These are phyloP conservation scores for Nothura maculosa DNA, from an alignment of 2,797 vertebrate genomes.

Conservation along the genomic window DNA sequence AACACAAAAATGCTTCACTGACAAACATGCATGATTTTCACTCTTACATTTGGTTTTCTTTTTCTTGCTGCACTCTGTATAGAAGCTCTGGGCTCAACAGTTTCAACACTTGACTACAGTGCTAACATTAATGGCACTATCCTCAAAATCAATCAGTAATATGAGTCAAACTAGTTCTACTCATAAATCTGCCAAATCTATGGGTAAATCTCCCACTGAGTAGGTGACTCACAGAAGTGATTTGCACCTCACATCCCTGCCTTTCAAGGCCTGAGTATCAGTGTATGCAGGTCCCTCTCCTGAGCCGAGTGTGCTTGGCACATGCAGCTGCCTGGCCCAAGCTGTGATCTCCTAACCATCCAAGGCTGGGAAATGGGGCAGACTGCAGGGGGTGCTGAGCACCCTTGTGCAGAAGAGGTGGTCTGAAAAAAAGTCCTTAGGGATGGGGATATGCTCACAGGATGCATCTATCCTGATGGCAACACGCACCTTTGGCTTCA, in stretches of 20 bases:
- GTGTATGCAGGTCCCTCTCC: background rate
- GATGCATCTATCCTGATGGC: background rate
- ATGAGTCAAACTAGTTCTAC: background rate
- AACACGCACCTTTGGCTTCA: background rate
- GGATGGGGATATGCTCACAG: background rate
- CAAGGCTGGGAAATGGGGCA: background rate
- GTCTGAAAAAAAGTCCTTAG: background rate
- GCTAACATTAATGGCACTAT: background rate
- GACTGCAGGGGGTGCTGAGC: background rate
- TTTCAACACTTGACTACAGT: background rate
- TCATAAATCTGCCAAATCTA: background rate
- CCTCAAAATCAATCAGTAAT: background rate
- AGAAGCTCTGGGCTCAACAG: background rate
- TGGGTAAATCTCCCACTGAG: background rate
- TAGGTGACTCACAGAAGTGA: background rate
- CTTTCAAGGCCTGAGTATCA: background rate
- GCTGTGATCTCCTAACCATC: background rate
- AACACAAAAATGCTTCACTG: background rate
- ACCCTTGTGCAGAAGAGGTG: background rate
- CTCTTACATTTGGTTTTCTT: background rate
- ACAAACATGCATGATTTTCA: background rate
- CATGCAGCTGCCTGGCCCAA: background rate
- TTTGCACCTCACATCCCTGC: background rate
- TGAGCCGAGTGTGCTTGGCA: background rate
- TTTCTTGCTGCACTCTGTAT: accelerated